A percentile compares a stretch with the other conserved stretches of the same genome.
phyloP scores from a whole-genome alignment of 2,113 vertebrate genomes.

The Mormoops blainvillei region DNA sequence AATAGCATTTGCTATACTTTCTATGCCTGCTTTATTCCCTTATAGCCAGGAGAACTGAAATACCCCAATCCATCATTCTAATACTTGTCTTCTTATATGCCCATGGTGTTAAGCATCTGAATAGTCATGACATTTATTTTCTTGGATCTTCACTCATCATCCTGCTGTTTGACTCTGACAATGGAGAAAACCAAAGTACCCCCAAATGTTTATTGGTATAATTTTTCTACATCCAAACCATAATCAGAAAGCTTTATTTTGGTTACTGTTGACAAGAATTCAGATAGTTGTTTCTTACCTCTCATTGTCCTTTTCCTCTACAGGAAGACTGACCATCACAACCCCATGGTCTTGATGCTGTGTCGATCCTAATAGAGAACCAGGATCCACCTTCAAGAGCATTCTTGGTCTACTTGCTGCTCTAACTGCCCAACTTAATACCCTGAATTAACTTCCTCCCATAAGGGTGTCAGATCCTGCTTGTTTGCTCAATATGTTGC shows the following conservation, averaged over 20 bases:
- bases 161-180: neutral
- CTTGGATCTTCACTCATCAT: neutral
- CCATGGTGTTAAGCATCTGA: neutral
- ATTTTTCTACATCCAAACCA: neutral
- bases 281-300: constrained; percentile 25
- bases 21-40: neutral
- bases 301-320: neutral
- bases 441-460: constrained; percentile 12
- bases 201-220: neutral
- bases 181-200: neutral
- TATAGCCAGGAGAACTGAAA: neutral
- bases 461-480: constrained; percentile 27
- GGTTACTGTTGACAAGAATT: neutral
- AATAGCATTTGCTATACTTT: constrained; percentile 13
- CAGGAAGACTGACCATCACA: neutral
- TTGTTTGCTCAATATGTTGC: constrained; percentile 28
- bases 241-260: constrained; percentile 7
- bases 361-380: neutral
- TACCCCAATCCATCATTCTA: neutral
- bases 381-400: neutral
- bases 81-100: neutral
- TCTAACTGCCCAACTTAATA: constrained; percentile 47
- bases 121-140: neutral
- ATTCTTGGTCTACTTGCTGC: neutral
- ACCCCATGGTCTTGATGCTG: neutral